phyloP scores from a whole-genome alignment of 2,888 invertebrate genomes.

The Onthophagus sagittarius region DNA sequence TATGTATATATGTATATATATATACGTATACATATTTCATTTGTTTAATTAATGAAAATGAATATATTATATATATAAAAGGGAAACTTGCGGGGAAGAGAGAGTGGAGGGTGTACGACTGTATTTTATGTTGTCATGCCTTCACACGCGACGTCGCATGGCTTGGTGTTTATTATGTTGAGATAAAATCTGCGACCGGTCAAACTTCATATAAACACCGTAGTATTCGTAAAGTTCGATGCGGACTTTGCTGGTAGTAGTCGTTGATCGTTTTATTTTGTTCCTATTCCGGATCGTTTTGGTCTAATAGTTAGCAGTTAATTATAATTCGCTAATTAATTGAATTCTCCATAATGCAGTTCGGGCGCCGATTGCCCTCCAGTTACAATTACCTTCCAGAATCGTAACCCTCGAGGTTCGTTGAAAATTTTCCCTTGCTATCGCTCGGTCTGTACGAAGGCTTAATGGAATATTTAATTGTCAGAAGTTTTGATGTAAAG shows the following conservation, averaged over 20 bases:
- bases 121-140: slow-evolving; percentile 48
- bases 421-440: neutral
- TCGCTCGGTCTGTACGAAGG: neutral
- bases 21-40: slow-evolving; percentile 40
- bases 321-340: slow-evolving; percentile 33
- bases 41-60: slow-evolving; percentile 46
- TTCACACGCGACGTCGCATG: slow-evolving; percentile 47
- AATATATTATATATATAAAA: slow-evolving; percentile 20
- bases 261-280: slow-evolving; percentile 16
- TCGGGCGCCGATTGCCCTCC: slow-evolving; percentile 5
- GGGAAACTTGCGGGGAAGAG: slow-evolving; percentile 38
- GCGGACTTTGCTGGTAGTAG: neutral
- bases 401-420: neutral
- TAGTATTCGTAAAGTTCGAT: neutral
- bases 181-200: slow-evolving; percentile 45
- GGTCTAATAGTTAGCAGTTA: slow-evolving; percentile 24
- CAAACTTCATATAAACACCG: slow-evolving; percentile 39
- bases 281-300: neutral
- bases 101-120: slow-evolving; percentile 42
- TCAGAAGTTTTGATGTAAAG: neutral
- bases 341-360: slow-evolving; percentile 24
- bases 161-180: slow-evolving; percentile 44
- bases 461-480: neutral
- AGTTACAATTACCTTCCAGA: neutral
- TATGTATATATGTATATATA: slow-evolving; percentile 28